phyloP scores from a whole-genome alignment of 1,140 invertebrate genomes.

The Drosophila kepulauana region DNA sequence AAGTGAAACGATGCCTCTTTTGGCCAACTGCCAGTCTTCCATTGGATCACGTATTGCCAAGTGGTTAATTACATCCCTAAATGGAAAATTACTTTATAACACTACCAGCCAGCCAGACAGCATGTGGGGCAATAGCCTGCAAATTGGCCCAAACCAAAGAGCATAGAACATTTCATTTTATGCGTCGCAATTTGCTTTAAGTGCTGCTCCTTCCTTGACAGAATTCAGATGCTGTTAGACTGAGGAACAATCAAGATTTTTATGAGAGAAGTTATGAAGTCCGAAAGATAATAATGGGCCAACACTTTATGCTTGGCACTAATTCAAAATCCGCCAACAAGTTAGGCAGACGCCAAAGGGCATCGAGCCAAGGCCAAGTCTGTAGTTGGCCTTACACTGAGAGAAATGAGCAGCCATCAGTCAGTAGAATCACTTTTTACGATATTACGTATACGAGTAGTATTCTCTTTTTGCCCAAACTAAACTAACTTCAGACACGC shows the following conservation, averaged over 20 bases:
- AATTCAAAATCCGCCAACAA: constrained; percentile 69
- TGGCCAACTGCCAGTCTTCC: constrained; percentile 31
- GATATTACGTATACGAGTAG: constrained; percentile 56
- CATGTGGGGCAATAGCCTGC: constrained; percentile 41
- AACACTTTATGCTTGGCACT: constrained; percentile 82
- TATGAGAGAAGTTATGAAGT: constrained; percentile 80
- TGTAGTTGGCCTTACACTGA: constrained; percentile 53
- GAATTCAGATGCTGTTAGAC: not conserved
- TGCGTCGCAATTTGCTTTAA: constrained; percentile 47
- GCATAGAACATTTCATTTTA: constrained; percentile 50
- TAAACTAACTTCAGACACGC: constrained; percentile 61
- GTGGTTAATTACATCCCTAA: constrained; percentile 74
- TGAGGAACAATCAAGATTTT: constrained; percentile 63
- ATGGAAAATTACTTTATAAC: constrained; percentile 61
- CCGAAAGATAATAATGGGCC: constrained; percentile 82
- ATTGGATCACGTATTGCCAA: constrained; percentile 56
- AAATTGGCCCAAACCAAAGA: constrained; percentile 9
- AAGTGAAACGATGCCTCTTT: not conserved
- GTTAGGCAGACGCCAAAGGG: constrained; percentile 24
- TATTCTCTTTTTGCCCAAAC: constrained; percentile 20
- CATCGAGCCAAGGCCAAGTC: constrained; percentile 51
- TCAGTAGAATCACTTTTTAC: constrained; percentile 58
- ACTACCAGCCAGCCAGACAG: constrained; percentile 23
- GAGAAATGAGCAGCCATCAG: constrained; percentile 66
- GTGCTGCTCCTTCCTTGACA: constrained; percentile 25